Evolutionary conservation across 1,140 invertebrate species (phyloP), one percentile per base, ranked within the genome.

Genomic region (Andrena cerasifolii): DNA sequence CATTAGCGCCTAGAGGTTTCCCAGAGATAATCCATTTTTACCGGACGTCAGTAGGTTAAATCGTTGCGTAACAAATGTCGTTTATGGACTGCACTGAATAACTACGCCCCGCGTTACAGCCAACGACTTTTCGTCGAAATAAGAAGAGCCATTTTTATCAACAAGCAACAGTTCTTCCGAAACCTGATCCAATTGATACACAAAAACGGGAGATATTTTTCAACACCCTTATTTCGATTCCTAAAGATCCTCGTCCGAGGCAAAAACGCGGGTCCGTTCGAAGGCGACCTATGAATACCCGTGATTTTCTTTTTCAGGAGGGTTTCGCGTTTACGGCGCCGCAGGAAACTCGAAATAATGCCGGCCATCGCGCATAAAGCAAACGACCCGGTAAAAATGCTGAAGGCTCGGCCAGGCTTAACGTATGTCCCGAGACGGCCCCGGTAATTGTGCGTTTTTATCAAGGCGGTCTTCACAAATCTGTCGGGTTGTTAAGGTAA

Each of bases 391-490:
- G 66, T 67, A 83, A 86, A 86, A 86, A 86, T 79, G 49, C 33
- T 59, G 73, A 82, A 84, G 62, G 56, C 78, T 45, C 78, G 28
- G 26, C 47, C 31, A 21, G 18, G 47, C 21, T 36, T 63, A 28
- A 63, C 43, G 79, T 43, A 51, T 12, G 72, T 45, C 49, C 28
- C 31, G 47, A 18, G 58, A 59, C 45, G 51, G 67, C 47, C 59
- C 80, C 43, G 59, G 70, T 78, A 83, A 86, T 86, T 63, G 85
- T 68, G 74, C 18, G 78, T 75, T 86, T 86, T 86, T 86, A 86
- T 82, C 78, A 43, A 21, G 43, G 43, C 59, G 80, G 28, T 58
- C 59, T 78, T 83, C 80, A 70, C 80, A 86, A 86, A 86, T 86
- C 78, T 78, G 78, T 58, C 78, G 78, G 59, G 80, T 79, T 54